Base-by-base conservation (phyloP, 2,113 vertebrate genomes). In the Camelus dromedarius region DNA sequence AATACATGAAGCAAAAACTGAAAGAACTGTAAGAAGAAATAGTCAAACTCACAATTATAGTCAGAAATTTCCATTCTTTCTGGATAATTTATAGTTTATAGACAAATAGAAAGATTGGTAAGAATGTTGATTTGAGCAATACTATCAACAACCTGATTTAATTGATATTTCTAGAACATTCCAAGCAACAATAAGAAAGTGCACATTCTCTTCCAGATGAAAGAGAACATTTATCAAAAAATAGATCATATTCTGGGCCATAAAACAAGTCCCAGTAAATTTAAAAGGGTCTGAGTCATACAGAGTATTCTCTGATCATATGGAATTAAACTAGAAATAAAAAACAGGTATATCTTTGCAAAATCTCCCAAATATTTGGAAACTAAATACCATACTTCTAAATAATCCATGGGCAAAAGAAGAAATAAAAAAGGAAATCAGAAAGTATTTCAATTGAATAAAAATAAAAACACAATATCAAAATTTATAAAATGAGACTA, bases 181-280 rank as follows among this genome's bases (percentile, higher is more conserved):
- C 62, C 82, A 93, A 48, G 26, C 19, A 96, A 64, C 18, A 66
- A 67, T 2, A 82, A 64, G 73, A 95, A 95, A 93, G 75, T 76
- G 64, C 30, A 52, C 8, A 38, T 66, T 83, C 30, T 93, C 93
- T 95, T 73, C 38, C n/a, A 87, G 46, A 54, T 26, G 67, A 91
- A 76, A 76, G 38, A 80, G 50, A 85, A 80, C 54, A 91, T 56
- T 76, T 82, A 81, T 75, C 52, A 56, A 80, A 90, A 14, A 14
- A 80, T 15, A 70, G 8, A 60, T 24, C 46, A 83, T 77, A 83
- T 30, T 84, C 48, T 62, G 50, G 19, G 15, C 48, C 56, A 92
- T 77, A 79, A 86, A 67, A 91, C 64, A 92, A 95, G 54, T 46
- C 16, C 58, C 48, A 58, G 48, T 38, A 60, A 69, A 86, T 73